phyloP scores from a whole-genome alignment of 2,113 vertebrate species.

The Nerophis lumbriciformis region DNA sequence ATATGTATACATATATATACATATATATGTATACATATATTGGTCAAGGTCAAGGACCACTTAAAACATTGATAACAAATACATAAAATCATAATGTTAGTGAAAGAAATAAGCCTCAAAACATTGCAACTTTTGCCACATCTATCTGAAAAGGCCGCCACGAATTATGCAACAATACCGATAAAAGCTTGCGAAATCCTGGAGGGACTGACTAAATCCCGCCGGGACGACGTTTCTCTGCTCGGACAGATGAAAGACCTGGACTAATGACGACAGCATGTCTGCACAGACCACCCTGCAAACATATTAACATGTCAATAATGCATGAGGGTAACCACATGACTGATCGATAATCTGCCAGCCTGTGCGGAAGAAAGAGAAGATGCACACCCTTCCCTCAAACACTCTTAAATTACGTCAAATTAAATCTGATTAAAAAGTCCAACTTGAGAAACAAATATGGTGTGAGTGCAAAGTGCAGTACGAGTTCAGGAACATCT shows the following conservation, averaged over 20 bases:
- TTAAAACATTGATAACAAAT: too few species aligned
- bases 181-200: too few species aligned
- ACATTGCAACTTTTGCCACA: too few species aligned
- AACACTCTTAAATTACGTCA: constrained; percentile 42
- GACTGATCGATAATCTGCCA: constrained; percentile 39
- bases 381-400: constrained; percentile 25
- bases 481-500: constrained; percentile 64
- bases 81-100: too few species aligned
- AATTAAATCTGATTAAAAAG: constrained; percentile 34
- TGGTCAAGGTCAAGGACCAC: too few species aligned
- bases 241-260: neutral
- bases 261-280: neutral
- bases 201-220: too few species aligned
- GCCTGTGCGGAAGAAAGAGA: constrained; percentile 15
- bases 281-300: neutral
- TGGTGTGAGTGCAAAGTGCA: constrained; percentile 29
- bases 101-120: too few species aligned
- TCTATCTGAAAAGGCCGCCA: too few species aligned
- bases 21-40: too few species aligned
- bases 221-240: too few species aligned
- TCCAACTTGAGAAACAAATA: neutral
- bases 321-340: constrained; percentile 21
- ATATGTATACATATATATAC: too few species aligned
- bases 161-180: too few species aligned
- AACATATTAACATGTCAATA: constrained; percentile 31